A percentile compares a stretch with the other conserved stretches of the same genome.
Conservation (phyloP, 2,888 invertebrate genomes). For the Spatulosminthurus flaviceps region DNA sequence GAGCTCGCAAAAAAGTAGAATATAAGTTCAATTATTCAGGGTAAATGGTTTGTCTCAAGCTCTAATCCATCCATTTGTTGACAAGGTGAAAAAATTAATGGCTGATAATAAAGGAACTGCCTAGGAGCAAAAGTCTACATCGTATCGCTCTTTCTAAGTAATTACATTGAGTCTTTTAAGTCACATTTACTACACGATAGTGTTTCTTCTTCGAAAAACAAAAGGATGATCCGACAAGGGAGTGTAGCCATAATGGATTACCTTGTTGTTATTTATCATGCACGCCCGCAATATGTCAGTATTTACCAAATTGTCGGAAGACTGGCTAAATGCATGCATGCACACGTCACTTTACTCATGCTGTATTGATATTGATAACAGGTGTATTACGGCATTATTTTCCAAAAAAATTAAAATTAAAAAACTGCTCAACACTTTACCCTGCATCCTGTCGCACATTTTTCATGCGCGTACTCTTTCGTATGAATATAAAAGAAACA, state of each 20-base stretch:
- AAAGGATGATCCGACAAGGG: neutral
- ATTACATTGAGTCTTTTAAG: too few species aligned
- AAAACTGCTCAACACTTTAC: too few species aligned
- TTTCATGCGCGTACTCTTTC: too few species aligned
- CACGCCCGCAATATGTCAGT: conserved; percentile 40
- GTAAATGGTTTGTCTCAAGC: neutral
- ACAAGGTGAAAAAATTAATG: neutral
- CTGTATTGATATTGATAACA: too few species aligned
- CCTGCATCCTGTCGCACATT: too few species aligned
- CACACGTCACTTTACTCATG: neutral
- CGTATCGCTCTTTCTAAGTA: too few species aligned
- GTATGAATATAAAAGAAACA: too few species aligned
- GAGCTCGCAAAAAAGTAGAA: neutral
- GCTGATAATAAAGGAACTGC: neutral
- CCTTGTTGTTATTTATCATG: conserved; percentile 1
- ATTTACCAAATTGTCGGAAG: conserved; percentile 35
- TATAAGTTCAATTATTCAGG: conserved; percentile 15
- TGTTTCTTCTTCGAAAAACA: neutral
- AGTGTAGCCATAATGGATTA: neutral
- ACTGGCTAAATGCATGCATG: too few species aligned
- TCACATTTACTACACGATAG: neutral
- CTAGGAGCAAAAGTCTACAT: too few species aligned
- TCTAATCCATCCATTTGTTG: neutral
- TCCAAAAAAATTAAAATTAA: too few species aligned
- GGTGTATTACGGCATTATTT: neutral